Evolutionary conservation across 2,113 vertebrate species (phyloP).

Genomic region (Pseudorhombus dupliciocellatus): DNA sequence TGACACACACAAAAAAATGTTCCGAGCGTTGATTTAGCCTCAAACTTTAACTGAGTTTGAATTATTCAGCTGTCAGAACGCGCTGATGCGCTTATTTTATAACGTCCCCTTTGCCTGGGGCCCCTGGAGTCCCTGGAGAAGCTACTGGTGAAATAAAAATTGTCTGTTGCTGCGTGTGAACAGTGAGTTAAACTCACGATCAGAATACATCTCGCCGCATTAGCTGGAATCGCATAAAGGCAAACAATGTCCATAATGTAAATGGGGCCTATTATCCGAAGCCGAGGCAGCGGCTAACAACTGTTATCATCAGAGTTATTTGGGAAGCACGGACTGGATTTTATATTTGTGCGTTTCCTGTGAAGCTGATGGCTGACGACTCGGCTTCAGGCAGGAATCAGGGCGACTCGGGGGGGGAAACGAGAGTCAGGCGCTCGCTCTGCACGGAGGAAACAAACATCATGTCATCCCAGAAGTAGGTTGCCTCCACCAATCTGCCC

Average conservation of each 20-base stretch:
- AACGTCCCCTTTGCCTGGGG: too few species aligned
- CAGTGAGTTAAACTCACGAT: neutral
- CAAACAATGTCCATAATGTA: slow-evolving; percentile 13
- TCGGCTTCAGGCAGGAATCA: slow-evolving; percentile 62
- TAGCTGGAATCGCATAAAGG: neutral
- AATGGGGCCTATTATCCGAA: neutral
- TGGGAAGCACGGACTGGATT: slow-evolving; percentile 21
- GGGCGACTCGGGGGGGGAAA: slow-evolving; percentile 45
- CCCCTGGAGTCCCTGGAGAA: neutral
- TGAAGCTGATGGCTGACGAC: slow-evolving; percentile 39
- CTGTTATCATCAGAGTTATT: slow-evolving; percentile 24
- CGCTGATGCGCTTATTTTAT: too few species aligned
- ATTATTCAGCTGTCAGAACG: too few species aligned
- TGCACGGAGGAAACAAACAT: slow-evolving; percentile 63
- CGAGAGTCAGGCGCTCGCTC: slow-evolving; percentile 60
- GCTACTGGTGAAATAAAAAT: neutral
- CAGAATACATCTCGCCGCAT: slow-evolving; percentile 16
- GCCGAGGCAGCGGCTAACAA: neutral
- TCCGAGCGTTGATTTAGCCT: too few species aligned
- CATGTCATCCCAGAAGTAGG: slow-evolving; percentile 72
- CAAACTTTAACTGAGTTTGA: too few species aligned
- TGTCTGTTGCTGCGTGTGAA: neutral
- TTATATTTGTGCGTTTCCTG: slow-evolving; percentile 27
- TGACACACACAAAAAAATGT: too few species aligned
- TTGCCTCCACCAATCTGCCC: slow-evolving; percentile 78